Evolutionary conservation across 1,140 invertebrate genomes (phyloP), one percentile per base, ranked within the genome.

Genomic region (Ceratoteleas bidentatus): DNA sequence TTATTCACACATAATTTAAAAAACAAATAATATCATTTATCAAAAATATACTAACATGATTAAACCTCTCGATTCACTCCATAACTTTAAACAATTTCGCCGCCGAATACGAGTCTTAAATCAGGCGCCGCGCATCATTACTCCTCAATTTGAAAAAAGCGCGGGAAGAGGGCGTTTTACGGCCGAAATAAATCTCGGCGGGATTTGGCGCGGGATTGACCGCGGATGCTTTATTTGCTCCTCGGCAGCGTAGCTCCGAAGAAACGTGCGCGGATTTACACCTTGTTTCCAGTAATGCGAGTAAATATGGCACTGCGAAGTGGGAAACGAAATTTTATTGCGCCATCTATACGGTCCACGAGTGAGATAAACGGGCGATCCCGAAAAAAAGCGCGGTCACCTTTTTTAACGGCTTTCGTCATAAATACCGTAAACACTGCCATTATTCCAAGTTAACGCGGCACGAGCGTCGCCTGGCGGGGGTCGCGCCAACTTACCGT

Each of bases 131-230:
- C 34, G 16, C 47, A 61, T 61, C 40, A 45, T 60, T 61, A 61
- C 24, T 14, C 13, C n/a, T 32, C 6, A 61, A 61, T 34, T 61
- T 36, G 16, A 66, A 56, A 56, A 56, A 14, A n/a, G n/a, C n/a
- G n/a, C n/a, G n/a, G n/a, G n/a, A n/a, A n/a, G n/a, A n/a, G n/a
- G n/a, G n/a, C n/a, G n/a, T n/a, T 78, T 78, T 78, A 78, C 56
- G 56, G 40, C 65, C 11, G 15, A 11, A 15, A 47, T 40, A 78
- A 70, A 70, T 61, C 75, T 65, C 16, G 15, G 0, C 16, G 43
- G 66, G 70, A 84, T 84, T 84, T 84, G 56, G 56, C 9, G 5
- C 9, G 34, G 34, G 34, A 36, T 85, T 75, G 77, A 73, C 54
- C 49, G 57, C 10, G 49, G 54, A 32, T 74, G 45, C 24, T 85